Conservation (phyloP, 2,888 invertebrate genomes). For the Halocaridina rubra region DNA sequence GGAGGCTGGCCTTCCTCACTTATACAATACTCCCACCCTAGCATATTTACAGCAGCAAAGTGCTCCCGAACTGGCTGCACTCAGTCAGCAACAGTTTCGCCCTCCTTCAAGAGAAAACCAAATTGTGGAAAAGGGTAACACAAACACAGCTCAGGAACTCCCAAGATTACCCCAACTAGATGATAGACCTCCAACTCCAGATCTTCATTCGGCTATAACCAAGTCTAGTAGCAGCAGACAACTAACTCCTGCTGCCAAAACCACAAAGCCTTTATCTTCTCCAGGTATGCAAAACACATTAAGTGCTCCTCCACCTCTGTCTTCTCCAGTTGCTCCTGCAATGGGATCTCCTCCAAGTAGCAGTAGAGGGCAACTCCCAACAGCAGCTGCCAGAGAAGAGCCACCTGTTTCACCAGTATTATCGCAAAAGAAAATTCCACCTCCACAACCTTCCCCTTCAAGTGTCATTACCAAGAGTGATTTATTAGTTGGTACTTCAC, state of each 20-base stretch:
- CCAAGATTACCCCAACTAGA: slow-evolving; percentile 18
- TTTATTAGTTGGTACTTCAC: neutral
- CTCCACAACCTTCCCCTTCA: slow-evolving; percentile 18
- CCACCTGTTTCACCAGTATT: slow-evolving; percentile 23
- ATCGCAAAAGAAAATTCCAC: slow-evolving; percentile 25
- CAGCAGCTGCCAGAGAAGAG: neutral
- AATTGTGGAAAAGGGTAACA: slow-evolving; percentile 5
- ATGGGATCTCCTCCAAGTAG: slow-evolving; percentile 19
- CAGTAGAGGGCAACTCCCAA: slow-evolving; percentile 14
- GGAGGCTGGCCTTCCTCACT: neutral
- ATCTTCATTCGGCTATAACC: neutral
- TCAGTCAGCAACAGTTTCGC: slow-evolving; percentile 19
- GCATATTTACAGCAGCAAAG: slow-evolving; percentile 27
- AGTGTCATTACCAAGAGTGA: slow-evolving; percentile 19
- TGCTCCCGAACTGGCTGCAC: slow-evolving; percentile 5
- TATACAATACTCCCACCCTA: neutral
- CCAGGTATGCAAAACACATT: slow-evolving; percentile 4
- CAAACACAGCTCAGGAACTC: slow-evolving; percentile 14
- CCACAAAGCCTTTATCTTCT: slow-evolving; percentile 24
- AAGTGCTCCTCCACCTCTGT: slow-evolving; percentile 6
- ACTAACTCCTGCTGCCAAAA: slow-evolving; percentile 2
- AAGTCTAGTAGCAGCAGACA: slow-evolving; percentile 11
- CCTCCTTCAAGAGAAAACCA: slow-evolving; percentile 16
- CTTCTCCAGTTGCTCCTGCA: slow-evolving; percentile 20
- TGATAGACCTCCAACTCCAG: slow-evolving; percentile 29